phyloP scores from a whole-genome alignment of 2,888 invertebrate species.

The Leucoma salicis region DNA sequence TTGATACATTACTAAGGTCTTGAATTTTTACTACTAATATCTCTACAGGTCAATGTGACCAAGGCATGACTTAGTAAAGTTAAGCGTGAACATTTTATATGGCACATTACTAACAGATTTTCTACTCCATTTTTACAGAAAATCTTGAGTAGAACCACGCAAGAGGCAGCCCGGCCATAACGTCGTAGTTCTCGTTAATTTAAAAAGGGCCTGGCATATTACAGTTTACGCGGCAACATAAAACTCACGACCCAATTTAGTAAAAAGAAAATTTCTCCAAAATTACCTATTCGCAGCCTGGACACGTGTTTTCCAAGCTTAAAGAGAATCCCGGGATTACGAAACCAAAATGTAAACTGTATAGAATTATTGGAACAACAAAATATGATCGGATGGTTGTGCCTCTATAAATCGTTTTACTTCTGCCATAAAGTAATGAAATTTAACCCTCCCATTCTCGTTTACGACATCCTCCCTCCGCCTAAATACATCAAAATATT shows the following conservation, averaged over 20 bases:
- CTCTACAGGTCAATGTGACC: too few species aligned
- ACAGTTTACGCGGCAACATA: slow-evolving; percentile 51
- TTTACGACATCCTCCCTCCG: slow-evolving; percentile 65
- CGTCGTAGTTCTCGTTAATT: slow-evolving; percentile 38
- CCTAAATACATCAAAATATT: slow-evolving; percentile 65
- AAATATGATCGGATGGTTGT: slow-evolving; percentile 63
- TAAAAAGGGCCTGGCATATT: slow-evolving; percentile 40
- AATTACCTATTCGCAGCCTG: slow-evolving; percentile 49
- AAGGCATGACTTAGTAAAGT: too few species aligned
- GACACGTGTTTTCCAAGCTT: slow-evolving; percentile 46
- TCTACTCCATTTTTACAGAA: slow-evolving; percentile 3
- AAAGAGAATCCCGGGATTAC: slow-evolving; percentile 29
- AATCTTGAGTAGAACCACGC: slow-evolving; percentile 10
- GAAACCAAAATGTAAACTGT: slow-evolving; percentile 39
- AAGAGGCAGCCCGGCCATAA: slow-evolving; percentile 20
- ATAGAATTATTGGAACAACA: slow-evolving; percentile 73
- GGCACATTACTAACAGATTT: too few species aligned
- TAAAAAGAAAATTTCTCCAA: slow-evolving; percentile 48
- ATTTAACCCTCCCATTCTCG: slow-evolving; percentile 73
- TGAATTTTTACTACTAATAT: too few species aligned
- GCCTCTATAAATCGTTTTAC: slow-evolving; percentile 76
- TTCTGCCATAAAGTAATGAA: slow-evolving; percentile 79
- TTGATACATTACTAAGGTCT: too few species aligned
- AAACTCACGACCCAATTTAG: slow-evolving; percentile 49
- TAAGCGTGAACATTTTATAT: too few species aligned